Percentiles rank a stretch among this genome's conserved stretches.
These are phyloP conservation scores for Julus scanicus DNA, from an alignment of 2,888 invertebrate genomes.

Conservation along the genomic window DNA sequence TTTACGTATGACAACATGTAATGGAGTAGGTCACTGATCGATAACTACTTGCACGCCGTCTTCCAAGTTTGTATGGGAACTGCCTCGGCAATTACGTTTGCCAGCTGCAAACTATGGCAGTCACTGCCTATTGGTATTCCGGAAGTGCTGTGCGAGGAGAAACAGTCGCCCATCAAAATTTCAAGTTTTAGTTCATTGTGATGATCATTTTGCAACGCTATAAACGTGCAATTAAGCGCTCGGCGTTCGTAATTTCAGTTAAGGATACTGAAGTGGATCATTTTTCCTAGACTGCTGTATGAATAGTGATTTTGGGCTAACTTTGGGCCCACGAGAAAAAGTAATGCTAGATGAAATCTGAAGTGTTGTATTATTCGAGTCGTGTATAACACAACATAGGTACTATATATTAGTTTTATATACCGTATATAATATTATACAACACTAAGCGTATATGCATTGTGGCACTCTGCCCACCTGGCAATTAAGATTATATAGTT, in stretches of 20 bases:
- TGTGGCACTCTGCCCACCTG: too few relatives aligned
- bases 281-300: too few relatives aligned
- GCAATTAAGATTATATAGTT: too few relatives aligned
- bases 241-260: not conserved
- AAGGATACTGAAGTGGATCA: not conserved
- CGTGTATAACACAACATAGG: too few relatives aligned
- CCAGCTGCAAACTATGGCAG: conserved; percentile 3
- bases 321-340: too few relatives aligned
- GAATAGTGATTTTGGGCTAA: too few relatives aligned
- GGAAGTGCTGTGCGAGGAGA: not conserved
- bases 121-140: not conserved
- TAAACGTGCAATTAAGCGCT: not conserved
- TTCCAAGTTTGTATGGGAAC: not conserved
- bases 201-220: not conserved
- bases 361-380: too few relatives aligned
- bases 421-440: too few relatives aligned
- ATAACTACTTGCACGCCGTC: not conserved
- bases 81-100: not conserved
- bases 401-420: too few relatives aligned
- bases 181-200: not conserved
- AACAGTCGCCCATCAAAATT: conserved; percentile 19
- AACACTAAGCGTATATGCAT: too few relatives aligned
- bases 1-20: conserved; percentile 19
- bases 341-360: too few relatives aligned
- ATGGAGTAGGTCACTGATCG: conserved; percentile 19